phyloP scores from a whole-genome alignment of 2,797 vertebrate genomes.

The Melanogrammus aeglefinus region DNA sequence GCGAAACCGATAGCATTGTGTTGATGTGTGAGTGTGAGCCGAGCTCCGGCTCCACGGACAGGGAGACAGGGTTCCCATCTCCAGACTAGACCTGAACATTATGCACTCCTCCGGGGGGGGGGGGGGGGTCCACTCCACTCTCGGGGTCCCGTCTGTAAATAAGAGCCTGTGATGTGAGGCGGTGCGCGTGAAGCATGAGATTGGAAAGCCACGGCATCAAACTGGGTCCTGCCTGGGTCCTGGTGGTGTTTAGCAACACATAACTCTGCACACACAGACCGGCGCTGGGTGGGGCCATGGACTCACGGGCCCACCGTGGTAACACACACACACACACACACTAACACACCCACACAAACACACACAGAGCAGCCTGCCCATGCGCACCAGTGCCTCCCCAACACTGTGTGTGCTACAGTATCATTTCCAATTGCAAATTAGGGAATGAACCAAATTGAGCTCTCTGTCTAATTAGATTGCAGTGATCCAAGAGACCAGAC shows the following conservation, averaged over 20 bases:
- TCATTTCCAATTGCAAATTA: slow-evolving; percentile 29
- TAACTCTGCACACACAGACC: slow-evolving; percentile 62
- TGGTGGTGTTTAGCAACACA: slow-evolving; percentile 74
- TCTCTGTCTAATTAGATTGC: slow-evolving; percentile 45
- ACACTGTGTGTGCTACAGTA: slow-evolving; percentile 34
- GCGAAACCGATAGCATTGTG: not conserved
- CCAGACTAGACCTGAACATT: slow-evolving; percentile 58
- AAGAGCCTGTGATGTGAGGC: slow-evolving; percentile 73
- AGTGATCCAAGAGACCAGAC: slow-evolving; percentile 39
- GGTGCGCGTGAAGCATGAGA: slow-evolving; percentile 79
- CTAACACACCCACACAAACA: not conserved
- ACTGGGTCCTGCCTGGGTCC: slow-evolving; percentile 64
- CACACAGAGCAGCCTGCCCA: slow-evolving; percentile 44
- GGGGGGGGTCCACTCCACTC: slow-evolving; percentile 56
- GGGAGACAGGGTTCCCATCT: slow-evolving; percentile 54
- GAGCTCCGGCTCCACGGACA: not conserved
- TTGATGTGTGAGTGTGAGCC: not conserved
- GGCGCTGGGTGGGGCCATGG: not conserved
- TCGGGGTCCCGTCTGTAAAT: slow-evolving; percentile 71
- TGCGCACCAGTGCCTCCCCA: slow-evolving; percentile 45
- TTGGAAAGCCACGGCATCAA: slow-evolving; percentile 79
- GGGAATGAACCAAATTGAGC: slow-evolving; percentile 1
- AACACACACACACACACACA: not conserved
- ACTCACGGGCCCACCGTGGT: not conserved
- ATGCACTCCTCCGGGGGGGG: slow-evolving; percentile 63